Evolutionary conservation across 2,888 invertebrate species (phyloP), one percentile per base, ranked within the genome.

Genomic region (Monochamus alternatus): DNA sequence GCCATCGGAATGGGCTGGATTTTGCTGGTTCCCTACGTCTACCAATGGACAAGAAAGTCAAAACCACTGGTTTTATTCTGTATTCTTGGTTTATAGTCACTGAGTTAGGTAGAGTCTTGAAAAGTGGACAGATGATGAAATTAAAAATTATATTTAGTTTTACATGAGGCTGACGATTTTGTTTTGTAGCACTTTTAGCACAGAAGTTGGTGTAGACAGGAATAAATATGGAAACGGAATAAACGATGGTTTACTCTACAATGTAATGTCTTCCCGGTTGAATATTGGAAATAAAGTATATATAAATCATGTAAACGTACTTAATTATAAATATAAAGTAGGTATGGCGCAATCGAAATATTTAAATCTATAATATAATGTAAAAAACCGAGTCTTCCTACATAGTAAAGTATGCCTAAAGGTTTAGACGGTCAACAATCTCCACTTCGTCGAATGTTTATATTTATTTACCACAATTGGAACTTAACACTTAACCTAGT

Each of bases 331-430:
- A 43, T 59, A 65, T 60, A 47, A 68, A 68, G 58, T 58, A 68
- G 68, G 60, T 69, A 60, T 69, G 32, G 51, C 44, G 51, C 22
- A 74, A 63, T 66, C 38, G 51, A 74, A 68, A 44, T 69, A 63
- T 22, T n/a, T 68, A 63, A 64, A 69, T 44, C 12, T 64, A 74
- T 69, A 51, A 69, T 68, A 74, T 51, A 58, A 74, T 74, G 43
- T 74, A 69, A 74, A 22, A 58, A 74, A 74, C 60, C 59, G 74
- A 68, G 75, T 75, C 75, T 75, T 75, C 73, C 75, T 71, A 68
- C 30, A 64, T 60, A 72, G 67, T 68, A 63, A 67, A 30, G 38
- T 62, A 75, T 58, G 47, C 67, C 75, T 60, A 63, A 65, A 71
- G 63, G 67, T 64, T 75, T 73, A 67, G 73, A 64, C 64, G 32